These are phyloP conservation scores for Trichonephila inaurata DNA, from an alignment of 1,140 invertebrate species.

Conservation along the genomic window DNA sequence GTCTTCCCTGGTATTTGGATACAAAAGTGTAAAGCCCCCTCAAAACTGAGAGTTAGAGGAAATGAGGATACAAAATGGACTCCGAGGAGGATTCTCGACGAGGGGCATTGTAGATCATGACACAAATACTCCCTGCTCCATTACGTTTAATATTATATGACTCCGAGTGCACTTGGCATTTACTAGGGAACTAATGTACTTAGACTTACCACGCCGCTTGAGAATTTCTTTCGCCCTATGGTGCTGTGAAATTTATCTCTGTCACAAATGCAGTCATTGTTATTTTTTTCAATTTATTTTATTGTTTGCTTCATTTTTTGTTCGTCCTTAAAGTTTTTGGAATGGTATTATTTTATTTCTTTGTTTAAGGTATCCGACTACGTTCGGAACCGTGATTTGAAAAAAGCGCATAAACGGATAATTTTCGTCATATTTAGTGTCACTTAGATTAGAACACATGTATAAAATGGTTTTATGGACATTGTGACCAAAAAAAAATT, in stretches of 20 bases:
- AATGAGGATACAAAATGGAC: not conserved
- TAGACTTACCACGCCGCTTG: not conserved
- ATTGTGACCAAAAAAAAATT: too few species aligned
- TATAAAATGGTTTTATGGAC: too few species aligned
- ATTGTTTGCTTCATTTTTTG: too few species aligned
- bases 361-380: too few species aligned
- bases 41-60: not conserved
- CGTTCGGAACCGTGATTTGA: too few species aligned
- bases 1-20: not conserved
- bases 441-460: too few species aligned
- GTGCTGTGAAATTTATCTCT: not conserved
- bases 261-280: not conserved
- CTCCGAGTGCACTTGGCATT: slow-evolving; percentile 20
- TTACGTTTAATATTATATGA: slow-evolving; percentile 34
- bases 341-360: too few species aligned
- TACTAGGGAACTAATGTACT: slow-evolving; percentile 41
- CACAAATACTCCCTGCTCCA: not conserved
- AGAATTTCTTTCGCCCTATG: not conserved
- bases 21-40: not conserved
- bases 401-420: too few species aligned
- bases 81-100: not conserved
- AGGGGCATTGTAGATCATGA: too few species aligned
- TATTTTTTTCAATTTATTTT: not conserved
- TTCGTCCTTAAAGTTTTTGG: too few species aligned
- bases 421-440: too few species aligned